These are phyloP conservation scores for Nixonia krombeini DNA, from an alignment of 1,140 invertebrate species.

Conservation along the genomic window DNA sequence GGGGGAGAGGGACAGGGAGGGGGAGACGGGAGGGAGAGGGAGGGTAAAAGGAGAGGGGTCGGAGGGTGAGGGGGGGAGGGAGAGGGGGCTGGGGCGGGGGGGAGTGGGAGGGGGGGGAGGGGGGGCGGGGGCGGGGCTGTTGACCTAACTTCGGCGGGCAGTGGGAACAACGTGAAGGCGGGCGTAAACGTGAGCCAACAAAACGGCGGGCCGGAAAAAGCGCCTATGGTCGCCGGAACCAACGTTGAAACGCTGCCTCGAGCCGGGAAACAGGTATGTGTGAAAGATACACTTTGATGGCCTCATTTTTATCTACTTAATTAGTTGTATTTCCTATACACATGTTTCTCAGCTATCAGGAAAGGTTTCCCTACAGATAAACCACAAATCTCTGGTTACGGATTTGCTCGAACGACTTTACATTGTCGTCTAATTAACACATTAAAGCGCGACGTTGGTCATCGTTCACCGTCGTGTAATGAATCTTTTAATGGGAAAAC, in stretches of 20 bases:
- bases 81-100: constrained; percentile 66
- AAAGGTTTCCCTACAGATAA: no score
- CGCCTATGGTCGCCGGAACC: constrained; percentile 74
- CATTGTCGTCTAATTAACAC: no score
- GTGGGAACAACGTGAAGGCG: constrained; percentile 68
- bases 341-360: no score
- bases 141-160: constrained; percentile 32
- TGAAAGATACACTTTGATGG: no score
- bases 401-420: no score
- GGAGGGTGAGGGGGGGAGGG: constrained; percentile 25
- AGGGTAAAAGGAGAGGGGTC: constrained; percentile 21
- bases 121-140: constrained; percentile 33
- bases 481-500: no score
- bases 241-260: constrained; percentile 76
- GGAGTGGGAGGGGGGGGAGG: constrained; percentile 57
- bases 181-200: constrained; percentile 68
- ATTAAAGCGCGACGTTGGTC: no score
- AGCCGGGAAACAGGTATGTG: constrained; percentile 74
- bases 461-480: no score
- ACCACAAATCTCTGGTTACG: no score
- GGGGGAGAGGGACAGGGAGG: constrained; percentile 1
- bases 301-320: no score
- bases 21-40: background rate
- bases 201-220: constrained; percentile 70
- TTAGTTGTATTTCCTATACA: no score